phyloP scores from a whole-genome alignment of 2,888 invertebrate genomes.

The Sphaeridia pumilis region DNA sequence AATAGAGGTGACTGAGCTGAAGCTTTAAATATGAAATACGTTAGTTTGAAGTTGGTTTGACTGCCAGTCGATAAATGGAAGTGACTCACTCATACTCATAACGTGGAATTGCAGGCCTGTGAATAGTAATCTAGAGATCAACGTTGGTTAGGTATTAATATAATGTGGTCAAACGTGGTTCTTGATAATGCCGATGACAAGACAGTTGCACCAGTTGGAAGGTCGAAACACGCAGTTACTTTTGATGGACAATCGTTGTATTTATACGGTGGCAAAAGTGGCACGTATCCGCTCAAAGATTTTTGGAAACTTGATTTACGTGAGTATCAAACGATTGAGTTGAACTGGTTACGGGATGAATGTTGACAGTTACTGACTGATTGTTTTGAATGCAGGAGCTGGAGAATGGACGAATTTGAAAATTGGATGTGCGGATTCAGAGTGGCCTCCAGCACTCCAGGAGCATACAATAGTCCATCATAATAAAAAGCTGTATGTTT shows the following conservation, averaged over 20 bases:
- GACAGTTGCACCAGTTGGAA: slow-evolving; percentile 47
- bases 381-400: slow-evolving; percentile 9
- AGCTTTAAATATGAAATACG: too few relatives aligned
- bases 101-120: too few relatives aligned
- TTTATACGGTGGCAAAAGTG: slow-evolving; percentile 71
- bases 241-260: slow-evolving; percentile 64
- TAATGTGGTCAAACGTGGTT: slow-evolving; percentile 22
- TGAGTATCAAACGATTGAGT: slow-evolving; percentile 39
- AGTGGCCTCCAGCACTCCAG: slow-evolving; percentile 65
- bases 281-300: slow-evolving; percentile 67
- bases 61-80: too few relatives aligned
- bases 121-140: too few relatives aligned
- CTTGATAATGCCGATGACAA: slow-evolving; percentile 26
- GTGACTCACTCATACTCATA: too few relatives aligned
- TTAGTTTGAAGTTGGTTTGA: too few relatives aligned
- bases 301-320: slow-evolving; percentile 72
- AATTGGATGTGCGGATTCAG: slow-evolving; percentile 45
- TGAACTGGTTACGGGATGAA: not conserved
- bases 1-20: too few relatives aligned
- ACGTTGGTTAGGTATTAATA: too few relatives aligned
- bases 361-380: not conserved
- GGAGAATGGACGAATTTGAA: slow-evolving; percentile 27
- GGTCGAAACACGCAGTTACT: slow-evolving; percentile 73
- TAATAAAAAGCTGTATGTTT: slow-evolving; percentile 63
- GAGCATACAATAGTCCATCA: slow-evolving; percentile 74